Evolutionary conservation across 2,888 invertebrate genomes (phyloP), one percentile per base, ranked within the genome.

Genomic region (Tethea ocularis): DNA sequence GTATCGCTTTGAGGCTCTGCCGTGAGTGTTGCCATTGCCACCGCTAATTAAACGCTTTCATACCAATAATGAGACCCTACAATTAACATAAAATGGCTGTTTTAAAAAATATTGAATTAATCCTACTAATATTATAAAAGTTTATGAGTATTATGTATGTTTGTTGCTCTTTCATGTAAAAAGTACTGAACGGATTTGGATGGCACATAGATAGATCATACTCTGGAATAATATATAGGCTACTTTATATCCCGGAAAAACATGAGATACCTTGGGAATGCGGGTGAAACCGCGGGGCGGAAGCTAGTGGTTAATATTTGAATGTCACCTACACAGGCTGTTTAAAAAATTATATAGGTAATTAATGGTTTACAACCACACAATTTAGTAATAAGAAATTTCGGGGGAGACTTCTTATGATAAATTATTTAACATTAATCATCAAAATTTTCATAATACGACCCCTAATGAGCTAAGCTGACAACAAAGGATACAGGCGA

Each of bases 1-100:
- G 23, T 38, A 22, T 51, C 52, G 46, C 57, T 29, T 56, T 53
- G 38, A 22, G 15, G 38, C 58, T 55, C 29, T 8, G 38, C 51
- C 24, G 53, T 17, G 46, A 55, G 54, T 52, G 57, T 26, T 36
- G 56, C 61, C 56, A 61, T 60, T 56, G 56, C 64, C 60, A 57
- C 59, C 63, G 64, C 60, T 68, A 71, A 71, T 69, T 68, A 71
- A 75, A 70, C 64, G 67, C 63, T 71, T 64, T 69, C 61, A 67
- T 64, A 56, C 59, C 65, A 64, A 67, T 68, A 68, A 73, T 63
- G 66, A 69, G 59, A 57, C 60, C 61, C 58, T 61, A 59, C 58
- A 55, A 52, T 57, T 64, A 56, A 36, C 63, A 17, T 55, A 38
- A 58, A 56, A 62, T 55, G 33, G 17, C 13, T 23, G 52, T 33